phyloP scores from a whole-genome alignment of 53 echinoderm and acorn worm species.

The Crossaster papposus region DNA sequence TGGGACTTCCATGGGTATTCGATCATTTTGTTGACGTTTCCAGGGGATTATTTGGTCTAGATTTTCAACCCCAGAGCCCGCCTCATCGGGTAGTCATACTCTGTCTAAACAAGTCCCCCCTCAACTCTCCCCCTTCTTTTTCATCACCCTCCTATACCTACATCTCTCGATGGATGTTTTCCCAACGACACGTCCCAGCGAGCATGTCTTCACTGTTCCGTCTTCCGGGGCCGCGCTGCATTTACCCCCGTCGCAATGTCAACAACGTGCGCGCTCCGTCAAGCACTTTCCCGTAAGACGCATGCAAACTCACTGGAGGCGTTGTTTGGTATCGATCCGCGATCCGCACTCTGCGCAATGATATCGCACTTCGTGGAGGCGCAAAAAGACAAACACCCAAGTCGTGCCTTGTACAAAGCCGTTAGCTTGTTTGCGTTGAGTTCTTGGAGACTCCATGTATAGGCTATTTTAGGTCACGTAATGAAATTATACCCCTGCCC shows the following conservation, averaged over 20 bases:
- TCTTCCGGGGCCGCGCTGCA: not conserved
- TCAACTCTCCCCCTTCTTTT: too few species aligned
- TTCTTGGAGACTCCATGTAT: not conserved
- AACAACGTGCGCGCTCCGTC: not conserved
- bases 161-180: not conserved
- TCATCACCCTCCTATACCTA: too few species aligned
- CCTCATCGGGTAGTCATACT: not conserved
- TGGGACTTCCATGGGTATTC: not conserved
- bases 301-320: not conserved
- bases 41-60: not conserved
- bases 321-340: not conserved
- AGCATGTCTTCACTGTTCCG: not conserved
- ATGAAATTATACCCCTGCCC: not conserved
- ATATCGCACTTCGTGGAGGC: conserved; percentile 1
- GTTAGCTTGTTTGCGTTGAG: not conserved
- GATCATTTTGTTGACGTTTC: not conserved
- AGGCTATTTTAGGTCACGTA: not conserved
- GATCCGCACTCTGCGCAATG: not conserved
- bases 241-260: not conserved
- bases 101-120: not conserved
- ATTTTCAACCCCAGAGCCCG: not conserved
- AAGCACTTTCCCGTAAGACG: not conserved
- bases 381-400: not conserved
- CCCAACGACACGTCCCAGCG: not conserved
- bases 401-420: not conserved